Percentiles rank a stretch among this genome's conserved stretches.
phyloP scores from a whole-genome alignment of 2,888 invertebrate species.

The Nomada lathburiana region DNA sequence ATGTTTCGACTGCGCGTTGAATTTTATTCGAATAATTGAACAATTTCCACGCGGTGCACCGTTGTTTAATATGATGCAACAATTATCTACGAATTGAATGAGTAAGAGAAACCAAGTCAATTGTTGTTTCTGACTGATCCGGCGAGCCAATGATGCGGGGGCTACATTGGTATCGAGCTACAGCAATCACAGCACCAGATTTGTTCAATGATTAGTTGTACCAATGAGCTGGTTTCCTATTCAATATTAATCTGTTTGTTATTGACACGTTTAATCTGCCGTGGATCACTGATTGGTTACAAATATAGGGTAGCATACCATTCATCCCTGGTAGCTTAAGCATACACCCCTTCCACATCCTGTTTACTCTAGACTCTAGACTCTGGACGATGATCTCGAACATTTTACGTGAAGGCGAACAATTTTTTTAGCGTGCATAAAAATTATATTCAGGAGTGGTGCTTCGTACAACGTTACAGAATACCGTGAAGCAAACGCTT shows the following conservation, averaged over 20 bases:
- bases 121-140: conserved; percentile 1
- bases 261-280: conserved; percentile 2
- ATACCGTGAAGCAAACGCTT: not conserved
- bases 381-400: too few relatives aligned
- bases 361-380: too few relatives aligned
- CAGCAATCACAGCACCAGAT: conserved; percentile 10
- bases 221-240: conserved; percentile 1
- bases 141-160: not conserved
- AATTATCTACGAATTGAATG: not conserved
- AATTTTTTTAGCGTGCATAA: not conserved
- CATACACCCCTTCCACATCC: not conserved
- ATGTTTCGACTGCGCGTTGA: too few relatives aligned
- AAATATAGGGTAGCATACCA: not conserved
- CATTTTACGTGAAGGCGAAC: too few relatives aligned
- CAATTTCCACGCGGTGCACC: too few relatives aligned
- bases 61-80: too few relatives aligned
- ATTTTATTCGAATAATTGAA: too few relatives aligned
- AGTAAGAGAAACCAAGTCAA: not conserved
- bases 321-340: not conserved
- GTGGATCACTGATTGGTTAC: conserved; percentile 10
- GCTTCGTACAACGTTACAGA: not conserved
- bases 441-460: not conserved
- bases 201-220: conserved; percentile 30
- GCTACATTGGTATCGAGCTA: conserved; percentile 8
- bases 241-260: conserved; percentile 47